Evolutionary conservation across 2,888 invertebrate species (phyloP), one percentile per base, ranked within the genome.

Genomic region (Laspeyria flexula): DNA sequence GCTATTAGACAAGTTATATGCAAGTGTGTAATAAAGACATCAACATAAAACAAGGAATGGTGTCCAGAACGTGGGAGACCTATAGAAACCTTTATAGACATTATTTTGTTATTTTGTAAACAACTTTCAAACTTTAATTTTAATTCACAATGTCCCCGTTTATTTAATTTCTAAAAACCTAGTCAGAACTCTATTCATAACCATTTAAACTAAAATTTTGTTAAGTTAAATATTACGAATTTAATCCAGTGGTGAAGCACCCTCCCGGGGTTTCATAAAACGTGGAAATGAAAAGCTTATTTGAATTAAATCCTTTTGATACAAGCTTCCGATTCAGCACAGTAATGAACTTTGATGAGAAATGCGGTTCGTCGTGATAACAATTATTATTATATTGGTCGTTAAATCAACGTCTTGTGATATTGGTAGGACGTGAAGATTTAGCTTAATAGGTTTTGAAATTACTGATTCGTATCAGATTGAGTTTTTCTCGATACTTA

Each of bases 271-370:
- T 49, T 60, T 66, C 60, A 62, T 65, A 67, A 66, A 73, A 65
- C 63, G 60, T 62, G 55, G 50, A 72, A 74, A 78, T 79, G 68
- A 77, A 77, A 77, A 70, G 75, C 73, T 77, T 75, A 72, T 79
- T 79, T 68, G 73, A 75, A 77, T 79, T 75, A 75, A 79, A 75
- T 75, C 75, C 73, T 77, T 76, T 77, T 73, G 74, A 75, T 76
- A 76, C 68, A 76, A 75, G 69, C 65, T 65, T 71, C 63, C 63
- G 64, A 73, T 73, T 70, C 64, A 52, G 49, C 44, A 40, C 64
- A 48, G 70, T 71, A 73, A 77, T 75, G 68, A 75, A 73, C 72
- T 74, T 74, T 74, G 67, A 74, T 55, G 63, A 58, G 62, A 70
- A 62, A 55, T 52, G 56, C 56, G 69, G 54, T 58, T 56, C 33